phyloP scores from a whole-genome alignment of 2,797 vertebrate species.

The Allobates femoralis region DNA sequence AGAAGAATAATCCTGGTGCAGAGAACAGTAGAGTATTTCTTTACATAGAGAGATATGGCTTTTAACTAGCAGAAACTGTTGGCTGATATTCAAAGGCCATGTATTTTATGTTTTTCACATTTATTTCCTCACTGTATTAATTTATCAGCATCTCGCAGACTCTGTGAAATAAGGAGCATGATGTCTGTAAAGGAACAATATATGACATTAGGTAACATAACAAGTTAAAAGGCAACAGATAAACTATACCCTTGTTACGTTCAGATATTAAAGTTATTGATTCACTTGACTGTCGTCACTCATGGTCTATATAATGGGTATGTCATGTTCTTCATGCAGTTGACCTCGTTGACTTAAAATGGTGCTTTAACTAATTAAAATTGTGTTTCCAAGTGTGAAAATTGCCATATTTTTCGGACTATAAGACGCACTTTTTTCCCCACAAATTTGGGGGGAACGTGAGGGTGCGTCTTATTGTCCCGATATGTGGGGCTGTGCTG shows the following conservation, averaged over 20 bases:
- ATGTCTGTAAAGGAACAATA: slow-evolving; percentile 20
- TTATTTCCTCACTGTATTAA: slow-evolving; percentile 35
- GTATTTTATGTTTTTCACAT: slow-evolving; percentile 27
- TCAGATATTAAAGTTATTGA: slow-evolving; percentile 35
- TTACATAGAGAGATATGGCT: slow-evolving; percentile 13
- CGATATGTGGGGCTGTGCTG: no score
- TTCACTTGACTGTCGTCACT: not conserved
- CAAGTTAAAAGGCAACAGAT: slow-evolving; percentile 24
- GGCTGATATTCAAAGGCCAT: not conserved
- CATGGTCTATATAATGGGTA: not conserved
- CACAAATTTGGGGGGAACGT: no score
- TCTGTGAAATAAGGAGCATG: slow-evolving; percentile 22
- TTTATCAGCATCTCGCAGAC: slow-evolving; percentile 14
- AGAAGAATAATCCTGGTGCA: not conserved
- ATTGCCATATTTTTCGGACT: no score
- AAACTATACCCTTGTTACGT: slow-evolving; percentile 8
- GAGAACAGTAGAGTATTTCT: slow-evolving; percentile 19
- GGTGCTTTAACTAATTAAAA: not conserved
- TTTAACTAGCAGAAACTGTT: slow-evolving; percentile 18
- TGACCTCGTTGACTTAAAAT: not conserved
- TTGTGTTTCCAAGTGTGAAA: not conserved
- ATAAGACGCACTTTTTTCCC: no score
- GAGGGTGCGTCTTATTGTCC: no score
- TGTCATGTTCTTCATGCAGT: not conserved
- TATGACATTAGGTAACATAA: slow-evolving; percentile 9